These are phyloP conservation scores for Elaphurus davidianus DNA, from an alignment of 2,113 vertebrate genomes.

Conservation along the genomic window DNA sequence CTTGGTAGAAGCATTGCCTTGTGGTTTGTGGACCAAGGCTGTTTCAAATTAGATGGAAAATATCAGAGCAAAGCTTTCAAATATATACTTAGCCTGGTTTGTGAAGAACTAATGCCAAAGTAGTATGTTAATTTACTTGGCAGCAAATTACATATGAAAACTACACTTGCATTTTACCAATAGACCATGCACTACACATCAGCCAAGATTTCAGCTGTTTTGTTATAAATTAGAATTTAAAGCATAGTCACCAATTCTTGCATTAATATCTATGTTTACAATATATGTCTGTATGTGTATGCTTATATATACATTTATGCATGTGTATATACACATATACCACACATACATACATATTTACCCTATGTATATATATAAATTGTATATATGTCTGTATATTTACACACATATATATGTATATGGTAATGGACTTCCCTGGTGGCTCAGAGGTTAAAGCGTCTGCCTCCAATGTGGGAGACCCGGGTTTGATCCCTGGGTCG, in stretches of 20 bases:
- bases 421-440: neutral
- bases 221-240: neutral
- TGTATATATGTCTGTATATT: neutral
- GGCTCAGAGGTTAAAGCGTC: too few relatives aligned
- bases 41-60: conserved; percentile 14
- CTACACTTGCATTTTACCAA: neutral
- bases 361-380: neutral
- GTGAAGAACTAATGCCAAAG: neutral
- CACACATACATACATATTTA: neutral
- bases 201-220: neutral
- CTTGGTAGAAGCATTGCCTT: neutral
- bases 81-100: neutral
- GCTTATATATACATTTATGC: neutral
- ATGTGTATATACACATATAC: neutral
- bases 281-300: neutral
- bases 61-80: neutral
- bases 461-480: too few relatives aligned
- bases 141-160: conserved; percentile 1
- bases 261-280: neutral
- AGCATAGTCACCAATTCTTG: neutral
- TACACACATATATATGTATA: neutral
- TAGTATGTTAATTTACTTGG: neutral
- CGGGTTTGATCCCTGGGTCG: too few relatives aligned
- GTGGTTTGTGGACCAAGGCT: neutral
- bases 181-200: neutral